These are phyloP conservation scores for Gopherus flavomarginatus DNA, from an alignment of 2,113 vertebrate genomes.

Conservation along the genomic window DNA sequence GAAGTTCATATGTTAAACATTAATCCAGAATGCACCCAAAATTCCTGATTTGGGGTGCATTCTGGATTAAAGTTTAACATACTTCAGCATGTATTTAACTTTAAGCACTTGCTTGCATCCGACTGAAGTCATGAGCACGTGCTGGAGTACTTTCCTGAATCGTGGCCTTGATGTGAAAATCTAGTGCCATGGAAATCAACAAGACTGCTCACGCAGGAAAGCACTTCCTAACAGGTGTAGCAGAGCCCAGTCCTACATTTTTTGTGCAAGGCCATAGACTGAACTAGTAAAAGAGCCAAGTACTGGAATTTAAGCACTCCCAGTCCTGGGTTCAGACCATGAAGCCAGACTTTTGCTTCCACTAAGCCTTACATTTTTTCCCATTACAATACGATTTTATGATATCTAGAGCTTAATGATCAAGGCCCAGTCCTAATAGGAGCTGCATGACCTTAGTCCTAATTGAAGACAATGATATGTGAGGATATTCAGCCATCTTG, in stretches of 20 bases:
- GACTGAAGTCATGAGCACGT: background rate
- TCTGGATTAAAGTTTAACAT: background rate
- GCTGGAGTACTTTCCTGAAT: background rate
- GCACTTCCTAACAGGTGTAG: background rate
- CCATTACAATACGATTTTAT: background rate
- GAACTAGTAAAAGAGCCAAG: background rate
- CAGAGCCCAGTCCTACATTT: background rate
- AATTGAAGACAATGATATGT: background rate
- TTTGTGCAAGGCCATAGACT: background rate
- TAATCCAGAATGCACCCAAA: background rate
- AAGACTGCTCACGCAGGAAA: background rate
- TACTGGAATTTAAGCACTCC: background rate
- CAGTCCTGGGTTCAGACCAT: background rate
- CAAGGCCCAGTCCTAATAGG: background rate
- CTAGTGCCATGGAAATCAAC: background rate
- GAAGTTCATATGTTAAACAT: background rate
- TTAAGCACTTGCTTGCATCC: background rate
- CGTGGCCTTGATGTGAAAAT: accelerated
- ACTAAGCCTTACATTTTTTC: background rate
- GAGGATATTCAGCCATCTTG: background rate
- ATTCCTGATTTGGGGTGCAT: background rate
- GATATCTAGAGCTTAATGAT: background rate
- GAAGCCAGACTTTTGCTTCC: background rate
- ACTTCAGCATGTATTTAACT: background rate
- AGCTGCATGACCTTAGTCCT: background rate